Conservation (phyloP, 1,140 invertebrate genomes). For the Diorhabda carinulata region DNA sequence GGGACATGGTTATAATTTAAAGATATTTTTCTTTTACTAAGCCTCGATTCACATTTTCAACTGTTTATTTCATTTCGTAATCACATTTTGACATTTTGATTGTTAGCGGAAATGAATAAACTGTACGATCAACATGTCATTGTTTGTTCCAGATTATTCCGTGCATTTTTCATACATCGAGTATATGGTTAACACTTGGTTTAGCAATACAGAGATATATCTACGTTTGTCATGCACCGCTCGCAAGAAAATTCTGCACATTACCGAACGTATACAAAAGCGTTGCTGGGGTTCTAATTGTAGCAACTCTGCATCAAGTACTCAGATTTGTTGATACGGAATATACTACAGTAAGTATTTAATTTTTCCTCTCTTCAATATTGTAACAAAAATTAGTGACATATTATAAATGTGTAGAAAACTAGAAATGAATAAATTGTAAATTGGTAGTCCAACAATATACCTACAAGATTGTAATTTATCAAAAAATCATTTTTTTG, state of each 20-base stretch:
- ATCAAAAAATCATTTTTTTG: too few species aligned
- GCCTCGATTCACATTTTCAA: too few species aligned
- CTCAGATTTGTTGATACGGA: conserved; percentile 72
- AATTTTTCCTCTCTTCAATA: too few species aligned
- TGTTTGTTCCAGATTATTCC: conserved; percentile 62
- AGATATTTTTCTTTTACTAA: too few species aligned
- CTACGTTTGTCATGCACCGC: conserved; percentile 84
- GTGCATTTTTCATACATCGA: conserved; percentile 86
- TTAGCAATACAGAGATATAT: conserved; percentile 87
- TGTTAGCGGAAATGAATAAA: too few species aligned
- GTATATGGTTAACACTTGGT: conserved; percentile 85
- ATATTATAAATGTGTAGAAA: not conserved
- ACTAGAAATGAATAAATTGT: not conserved
- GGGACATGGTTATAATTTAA: too few species aligned
- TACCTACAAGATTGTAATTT: too few species aligned
- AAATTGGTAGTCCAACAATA: too few species aligned
- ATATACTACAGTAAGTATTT: conserved; percentile 46
- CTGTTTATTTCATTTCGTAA: too few species aligned
- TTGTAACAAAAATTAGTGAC: too few species aligned
- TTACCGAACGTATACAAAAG: conserved; percentile 75
- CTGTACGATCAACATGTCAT: not conserved
- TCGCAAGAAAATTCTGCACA: conserved; percentile 82
- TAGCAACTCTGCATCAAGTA: conserved; percentile 74
- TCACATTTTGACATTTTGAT: too few species aligned
- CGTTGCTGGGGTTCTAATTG: conserved; percentile 68